These are phyloP conservation scores for Heteromyza rotundicornis DNA, from an alignment of 2,888 invertebrate genomes.

Conservation along the genomic window DNA sequence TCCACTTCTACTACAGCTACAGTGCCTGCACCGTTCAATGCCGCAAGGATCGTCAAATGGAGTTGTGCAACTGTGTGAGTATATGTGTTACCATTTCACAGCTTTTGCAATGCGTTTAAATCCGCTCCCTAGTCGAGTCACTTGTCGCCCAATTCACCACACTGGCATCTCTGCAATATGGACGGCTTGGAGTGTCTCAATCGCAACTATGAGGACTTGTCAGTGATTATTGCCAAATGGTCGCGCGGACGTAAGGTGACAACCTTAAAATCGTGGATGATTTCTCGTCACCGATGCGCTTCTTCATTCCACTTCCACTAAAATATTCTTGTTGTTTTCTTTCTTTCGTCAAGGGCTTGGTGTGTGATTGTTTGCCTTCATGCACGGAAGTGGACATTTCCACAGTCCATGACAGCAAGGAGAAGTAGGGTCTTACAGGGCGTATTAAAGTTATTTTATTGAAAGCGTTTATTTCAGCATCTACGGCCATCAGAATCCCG, in stretches of 20 bases:
- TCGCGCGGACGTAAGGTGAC: constrained; percentile 65
- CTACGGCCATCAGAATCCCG: constrained; percentile 44
- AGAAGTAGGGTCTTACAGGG: constrained; percentile 39
- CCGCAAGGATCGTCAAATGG: constrained; percentile 69
- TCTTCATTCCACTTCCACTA: too few species aligned
- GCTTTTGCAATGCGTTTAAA: too few species aligned
- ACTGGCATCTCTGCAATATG: constrained; percentile 67
- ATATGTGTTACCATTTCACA: too few species aligned
- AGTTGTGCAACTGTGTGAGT: constrained; percentile 71
- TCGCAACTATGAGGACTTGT: constrained; percentile 67
- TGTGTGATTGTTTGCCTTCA: constrained; percentile 74
- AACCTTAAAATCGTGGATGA: too few species aligned
- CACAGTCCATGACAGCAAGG: constrained; percentile 64
- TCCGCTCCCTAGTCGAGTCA: too few species aligned
- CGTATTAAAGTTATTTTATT: background rate
- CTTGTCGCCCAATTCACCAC: constrained; percentile 69
- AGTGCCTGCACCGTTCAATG: constrained; percentile 77
- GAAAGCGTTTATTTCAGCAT: constrained; percentile 46
- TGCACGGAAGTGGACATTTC: constrained; percentile 76
- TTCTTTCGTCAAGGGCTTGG: constrained; percentile 70
- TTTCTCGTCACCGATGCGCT: too few species aligned
- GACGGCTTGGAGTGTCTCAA: constrained; percentile 72
- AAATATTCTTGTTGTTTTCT: too few species aligned
- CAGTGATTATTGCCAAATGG: constrained; percentile 73
- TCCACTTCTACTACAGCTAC: constrained; percentile 74